Evolutionary conservation across 1,140 invertebrate genomes (phyloP).

Genomic region (Drosophila miranda): DNA sequence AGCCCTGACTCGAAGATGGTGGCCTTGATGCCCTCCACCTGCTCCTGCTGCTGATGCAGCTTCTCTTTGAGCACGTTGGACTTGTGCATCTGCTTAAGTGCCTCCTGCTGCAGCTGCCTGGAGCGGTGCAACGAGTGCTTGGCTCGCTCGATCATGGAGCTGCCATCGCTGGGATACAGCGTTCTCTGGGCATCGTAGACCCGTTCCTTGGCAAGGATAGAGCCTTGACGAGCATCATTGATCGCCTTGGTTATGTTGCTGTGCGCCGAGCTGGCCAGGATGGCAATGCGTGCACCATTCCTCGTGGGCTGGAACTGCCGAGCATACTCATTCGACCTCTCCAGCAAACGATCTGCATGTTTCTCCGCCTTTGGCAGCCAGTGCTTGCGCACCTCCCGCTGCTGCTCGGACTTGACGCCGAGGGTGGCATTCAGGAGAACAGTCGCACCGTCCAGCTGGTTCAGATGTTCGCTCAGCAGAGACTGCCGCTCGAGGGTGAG

Average conservation of each 20-base stretch:
- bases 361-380: constrained; percentile 84
- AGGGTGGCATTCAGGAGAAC: constrained; percentile 58
- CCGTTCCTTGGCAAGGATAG: constrained; percentile 84
- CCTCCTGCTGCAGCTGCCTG: constrained; percentile 80
- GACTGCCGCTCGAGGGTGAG: constrained; percentile 31
- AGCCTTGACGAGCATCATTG: constrained; percentile 85
- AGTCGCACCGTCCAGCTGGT: constrained; percentile 35
- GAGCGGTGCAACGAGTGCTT: constrained; percentile 82
- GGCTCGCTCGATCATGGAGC: constrained; percentile 83
- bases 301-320: constrained; percentile 79
- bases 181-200: constrained; percentile 79
- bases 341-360: constrained; percentile 86
- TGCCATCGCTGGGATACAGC: constrained; percentile 77
- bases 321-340: constrained; percentile 86
- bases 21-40: constrained; percentile 83
- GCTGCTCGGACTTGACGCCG: constrained; percentile 48
- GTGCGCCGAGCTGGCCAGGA: constrained; percentile 88
- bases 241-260: constrained; percentile 89
- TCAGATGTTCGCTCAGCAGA: constrained; percentile 42
- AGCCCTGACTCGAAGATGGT: constrained; percentile 83
- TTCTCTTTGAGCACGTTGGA: constrained; percentile 80
- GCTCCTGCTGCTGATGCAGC: constrained; percentile 82
- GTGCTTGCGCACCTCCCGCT: constrained; percentile 71
- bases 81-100: constrained; percentile 82
- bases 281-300: constrained; percentile 76